Base-by-base conservation (phyloP, 2,888 invertebrate genomes). In the Drosophila silvestris region DNA sequence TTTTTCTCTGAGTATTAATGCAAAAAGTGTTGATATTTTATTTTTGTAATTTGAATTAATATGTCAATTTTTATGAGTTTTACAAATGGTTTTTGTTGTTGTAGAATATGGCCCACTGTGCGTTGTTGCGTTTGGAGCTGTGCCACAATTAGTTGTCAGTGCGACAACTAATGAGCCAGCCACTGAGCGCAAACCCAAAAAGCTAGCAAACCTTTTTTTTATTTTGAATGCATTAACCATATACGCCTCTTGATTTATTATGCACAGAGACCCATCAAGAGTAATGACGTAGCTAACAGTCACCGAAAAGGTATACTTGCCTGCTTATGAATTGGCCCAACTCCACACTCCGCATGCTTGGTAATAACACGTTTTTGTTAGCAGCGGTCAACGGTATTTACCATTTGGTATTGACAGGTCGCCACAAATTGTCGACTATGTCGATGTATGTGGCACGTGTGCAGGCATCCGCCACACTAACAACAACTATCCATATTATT, bases 171-270 rank as follows among this genome's bases (percentile, higher is more conserved):
- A 85, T 83, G 82, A 82, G 76, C 57, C 70, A 75, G 28, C 47
- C 47, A 47, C 47, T 47, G 22, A 47, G 26, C 26, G 47, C 47
- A 26, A 26, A 26, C 47, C 26, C 47, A 47, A 26, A 16, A 5
- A 51, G 22, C 30, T 30, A 53, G 37, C 67, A 78, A 66, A 69
- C 74, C 78, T 16, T 47, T 69, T 74, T 26, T 39, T 30, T 56
- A 33, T n/a, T 63, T 58, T 58, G 22, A n/a, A 30, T 64, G 63
- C 69, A 85, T 87, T 87, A 82, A 85, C 84, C 81, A 84, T 87
- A 87, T 76, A 82, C 65, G 68, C 72, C 74, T 58, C 70, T 82
- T 84, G 81, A 86, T 86, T 85, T 84, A 87, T 84, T 87, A 86
- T 86, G 81, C 82, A 81, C 84, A 76, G 61, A 59, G 47, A 16